Conservation (phyloP, 2,113 vertebrate genomes). For the Cebus imitator region DNA sequence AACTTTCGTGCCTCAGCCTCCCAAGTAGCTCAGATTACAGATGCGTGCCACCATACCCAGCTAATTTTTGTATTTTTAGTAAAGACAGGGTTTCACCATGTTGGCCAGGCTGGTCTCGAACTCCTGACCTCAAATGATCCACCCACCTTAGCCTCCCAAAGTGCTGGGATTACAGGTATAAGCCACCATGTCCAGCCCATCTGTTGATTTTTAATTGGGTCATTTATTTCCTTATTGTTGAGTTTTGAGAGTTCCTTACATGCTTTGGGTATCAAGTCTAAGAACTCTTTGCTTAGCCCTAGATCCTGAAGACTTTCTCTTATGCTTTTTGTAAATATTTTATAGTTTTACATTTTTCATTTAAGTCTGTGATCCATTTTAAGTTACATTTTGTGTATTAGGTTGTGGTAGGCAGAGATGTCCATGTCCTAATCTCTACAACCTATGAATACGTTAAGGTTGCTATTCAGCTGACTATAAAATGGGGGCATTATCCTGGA, state of each 20-base stretch:
- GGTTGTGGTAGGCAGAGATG: not conserved
- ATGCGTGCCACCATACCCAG: no score
- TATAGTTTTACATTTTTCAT: not conserved
- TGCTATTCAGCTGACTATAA: not conserved
- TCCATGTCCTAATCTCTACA: not conserved
- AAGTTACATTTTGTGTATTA: slow-evolving; percentile 35
- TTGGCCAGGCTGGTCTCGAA: no score
- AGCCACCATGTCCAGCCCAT: no score
- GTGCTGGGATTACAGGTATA: no score
- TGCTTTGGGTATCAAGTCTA: not conserved
- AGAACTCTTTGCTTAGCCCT: slow-evolving; percentile 13
- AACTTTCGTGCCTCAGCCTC: no score
- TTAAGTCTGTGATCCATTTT: not conserved
- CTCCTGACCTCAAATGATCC: no score
- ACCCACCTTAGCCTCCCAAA: no score
- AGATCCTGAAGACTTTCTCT: not conserved
- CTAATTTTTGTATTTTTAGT: no score
- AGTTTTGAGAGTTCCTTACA: not conserved
- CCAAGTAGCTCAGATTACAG: no score
- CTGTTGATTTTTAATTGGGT: not conserved
- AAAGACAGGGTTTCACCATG: no score
- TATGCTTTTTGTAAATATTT: not conserved
- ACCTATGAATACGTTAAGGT: not conserved
- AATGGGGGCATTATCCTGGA: not conserved
- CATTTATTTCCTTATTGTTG: slow-evolving; percentile 3